These are phyloP conservation scores for Hyaena hyaena DNA, from an alignment of 2,113 vertebrate species.

Conservation along the genomic window DNA sequence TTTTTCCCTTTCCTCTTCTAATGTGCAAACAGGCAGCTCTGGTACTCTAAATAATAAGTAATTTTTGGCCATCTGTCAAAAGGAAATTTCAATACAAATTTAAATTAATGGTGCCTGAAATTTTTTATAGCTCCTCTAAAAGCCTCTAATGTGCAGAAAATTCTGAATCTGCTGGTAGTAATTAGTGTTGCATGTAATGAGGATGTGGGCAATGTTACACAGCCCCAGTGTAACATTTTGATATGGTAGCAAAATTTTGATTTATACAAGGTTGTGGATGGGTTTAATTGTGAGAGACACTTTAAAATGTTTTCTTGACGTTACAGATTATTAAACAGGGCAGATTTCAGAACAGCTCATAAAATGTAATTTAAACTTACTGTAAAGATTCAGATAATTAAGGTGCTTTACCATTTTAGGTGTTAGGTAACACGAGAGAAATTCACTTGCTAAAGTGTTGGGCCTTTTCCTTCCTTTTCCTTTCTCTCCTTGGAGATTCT, in stretches of 20 bases:
- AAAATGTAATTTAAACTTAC: conserved; percentile 81
- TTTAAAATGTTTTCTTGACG: conserved; percentile 87
- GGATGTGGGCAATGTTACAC: conserved; percentile 87
- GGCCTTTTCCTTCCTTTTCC: not conserved
- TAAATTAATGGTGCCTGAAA: conserved; percentile 94
- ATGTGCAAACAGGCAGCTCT: conserved; percentile 90
- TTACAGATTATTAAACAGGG: conserved; percentile 87
- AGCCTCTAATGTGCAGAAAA: conserved; percentile 93
- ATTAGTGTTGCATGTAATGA: conserved; percentile 93
- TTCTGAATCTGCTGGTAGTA: conserved; percentile 90
- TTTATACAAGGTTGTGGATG: conserved; percentile 87
- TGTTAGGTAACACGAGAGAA: conserved; percentile 66
- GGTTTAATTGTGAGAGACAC: conserved; percentile 88
- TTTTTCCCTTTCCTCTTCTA: conserved; percentile 90
- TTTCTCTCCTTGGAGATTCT: conserved; percentile 49
- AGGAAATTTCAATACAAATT: conserved; percentile 93
- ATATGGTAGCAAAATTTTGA: conserved; percentile 91
- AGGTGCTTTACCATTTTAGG: conserved; percentile 58
- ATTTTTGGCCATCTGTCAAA: conserved; percentile 94
- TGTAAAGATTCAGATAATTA: conserved; percentile 76
- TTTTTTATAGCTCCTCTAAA: conserved; percentile 92
- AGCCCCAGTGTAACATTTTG: conserved; percentile 89
- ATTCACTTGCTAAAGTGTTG: conserved; percentile 24
- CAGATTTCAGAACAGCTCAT: conserved; percentile 83
- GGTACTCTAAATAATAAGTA: conserved; percentile 92